Evolutionary conservation across 37 sponge, comb jelly and placozoan genomes (phyloP).

Genomic region (Halichondria panicea): DNA sequence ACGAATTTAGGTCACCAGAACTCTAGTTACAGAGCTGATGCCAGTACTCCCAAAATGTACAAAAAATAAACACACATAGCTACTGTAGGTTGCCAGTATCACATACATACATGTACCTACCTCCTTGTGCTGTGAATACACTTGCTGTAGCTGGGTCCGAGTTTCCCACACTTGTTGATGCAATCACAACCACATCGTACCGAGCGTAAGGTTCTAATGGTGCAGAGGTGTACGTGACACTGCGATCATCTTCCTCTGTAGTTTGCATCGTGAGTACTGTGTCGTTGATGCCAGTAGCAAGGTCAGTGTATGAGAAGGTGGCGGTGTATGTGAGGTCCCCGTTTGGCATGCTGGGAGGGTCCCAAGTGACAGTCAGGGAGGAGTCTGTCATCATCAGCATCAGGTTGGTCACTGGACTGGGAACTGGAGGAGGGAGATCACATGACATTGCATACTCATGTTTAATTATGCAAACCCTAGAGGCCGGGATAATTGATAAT

Average conservation of each 20-base stretch:
- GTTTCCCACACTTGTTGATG: conserved; percentile 5
- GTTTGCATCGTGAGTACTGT: too few species aligned
- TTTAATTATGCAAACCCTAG: too few species aligned
- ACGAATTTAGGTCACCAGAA: too few species aligned
- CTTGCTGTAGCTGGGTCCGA: neutral
- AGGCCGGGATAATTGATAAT: neutral
- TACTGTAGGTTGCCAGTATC: too few species aligned
- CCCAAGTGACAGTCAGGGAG: conserved; percentile 13
- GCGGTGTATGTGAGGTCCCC: conserved; percentile 28
- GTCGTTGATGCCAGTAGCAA: conserved; percentile 6
- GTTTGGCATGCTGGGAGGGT: conserved; percentile 20
- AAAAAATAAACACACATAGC: too few species aligned
- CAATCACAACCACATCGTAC: conserved; percentile 7
- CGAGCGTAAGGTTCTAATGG: conserved; percentile 10
- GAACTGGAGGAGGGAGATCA: conserved; percentile 23
- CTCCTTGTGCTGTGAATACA: conserved; percentile 17
- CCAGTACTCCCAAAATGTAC: too few species aligned
- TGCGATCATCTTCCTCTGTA: neutral
- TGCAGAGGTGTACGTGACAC: neutral
- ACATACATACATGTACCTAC: neutral
- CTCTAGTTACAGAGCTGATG: too few species aligned
- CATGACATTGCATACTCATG: too few species aligned
- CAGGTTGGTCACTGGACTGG: conserved; percentile 11
- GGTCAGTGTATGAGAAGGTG: conserved; percentile 8
- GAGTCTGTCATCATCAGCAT: neutral